Evolutionary conservation across 2,113 vertebrate species (phyloP), one percentile per base, ranked within the genome.

Genomic region (Heloderma charlesbogerti): DNA sequence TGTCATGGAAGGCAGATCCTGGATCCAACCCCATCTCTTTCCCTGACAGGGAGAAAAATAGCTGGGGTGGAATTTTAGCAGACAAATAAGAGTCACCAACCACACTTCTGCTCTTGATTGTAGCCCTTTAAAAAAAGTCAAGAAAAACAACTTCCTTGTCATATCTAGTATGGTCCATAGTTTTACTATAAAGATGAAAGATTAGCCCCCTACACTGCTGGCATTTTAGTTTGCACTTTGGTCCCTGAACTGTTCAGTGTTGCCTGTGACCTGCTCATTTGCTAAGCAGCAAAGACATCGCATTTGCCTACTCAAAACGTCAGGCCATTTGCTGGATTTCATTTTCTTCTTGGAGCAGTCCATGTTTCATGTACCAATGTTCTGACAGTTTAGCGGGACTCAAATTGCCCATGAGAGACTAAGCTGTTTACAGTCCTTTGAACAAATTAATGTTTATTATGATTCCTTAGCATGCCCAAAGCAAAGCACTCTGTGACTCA

Each of bases 291-390:
- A 48, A 88, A 91, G 81, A 82, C 69, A 29, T 57, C 84, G 37
- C 27, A 75, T 40, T 79, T 54, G 51, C 29, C 16, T 67, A 3
- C 31, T 25, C 7, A n/a, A 67, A n/a, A 8, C 10, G 66, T 45
- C 57, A 48, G 87, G 57, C 74, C 60, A 88, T 88, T 92, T 92
- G 83, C 60, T 88, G 85, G 94, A 88, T 34, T 72, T 81, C 66
- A 77, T 94, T 96, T 94, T 92, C 78, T 93, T 94, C 88, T 92
- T 31, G 1, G 90, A 94, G 92, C 72, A 86, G 87, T 80, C 87
- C 94, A 74, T 72, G 72, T 31, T 71, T 79, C 34, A 25, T 69
- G 43, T 12, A 66, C 22, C 20, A 34, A 80, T 72, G 89, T 88
- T 95, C 84, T 94, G 94, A 91, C 63, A 90, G 43, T n/a, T 89